Base-by-base conservation (phyloP, 1,140 invertebrate species). In the Camponotus vicinus region DNA sequence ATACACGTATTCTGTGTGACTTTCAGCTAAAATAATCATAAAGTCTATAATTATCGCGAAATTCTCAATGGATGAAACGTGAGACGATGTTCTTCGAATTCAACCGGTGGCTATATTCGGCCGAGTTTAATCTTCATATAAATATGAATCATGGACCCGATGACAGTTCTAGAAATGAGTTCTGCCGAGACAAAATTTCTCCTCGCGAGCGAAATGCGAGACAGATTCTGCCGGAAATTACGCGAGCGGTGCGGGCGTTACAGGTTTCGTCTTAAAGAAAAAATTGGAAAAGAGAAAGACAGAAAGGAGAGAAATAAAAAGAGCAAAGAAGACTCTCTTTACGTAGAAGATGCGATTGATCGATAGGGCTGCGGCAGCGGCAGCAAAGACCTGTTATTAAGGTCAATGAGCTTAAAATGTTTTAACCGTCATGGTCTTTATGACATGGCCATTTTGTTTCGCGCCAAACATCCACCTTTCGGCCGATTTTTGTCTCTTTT, bases 321-420 rank as follows among this genome's bases (percentile, higher is more conserved):
- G 67, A 87, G 6, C 3, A 40, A 40, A 40, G 6, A 40, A 40
- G 6, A 40, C 11, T 37, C 40, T 59, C 52, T n/a, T 15, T 45
- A 59, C 42, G 15, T 45, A 37, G 9, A 3, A 82, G 27, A 59
- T 69, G 59, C 27, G 64, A 82, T 83, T 70, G 82, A 32, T 73
- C 76, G 55, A 0, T 21, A 21, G 21, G 89, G 83, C 76, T 84
- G 89, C 71, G 63, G 27, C 70, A 77, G 88, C 89, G 76, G 88
- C 82, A 79, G n/a, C 42, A 67, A 66, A 87, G 90, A 88, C 86
- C 92, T 92, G 90, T 92, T 92, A 92, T 92, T 92, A 92, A 87
- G 90, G 87, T 92, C 91, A 85, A 92, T 86, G 88, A 70, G 84
- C 88, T 92, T 91, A 88, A 92, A 91, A 91, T 91, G 90, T 92